Evolutionary conservation across 2,888 invertebrate species (phyloP).

Genomic region (Neoscelio sp.): DNA sequence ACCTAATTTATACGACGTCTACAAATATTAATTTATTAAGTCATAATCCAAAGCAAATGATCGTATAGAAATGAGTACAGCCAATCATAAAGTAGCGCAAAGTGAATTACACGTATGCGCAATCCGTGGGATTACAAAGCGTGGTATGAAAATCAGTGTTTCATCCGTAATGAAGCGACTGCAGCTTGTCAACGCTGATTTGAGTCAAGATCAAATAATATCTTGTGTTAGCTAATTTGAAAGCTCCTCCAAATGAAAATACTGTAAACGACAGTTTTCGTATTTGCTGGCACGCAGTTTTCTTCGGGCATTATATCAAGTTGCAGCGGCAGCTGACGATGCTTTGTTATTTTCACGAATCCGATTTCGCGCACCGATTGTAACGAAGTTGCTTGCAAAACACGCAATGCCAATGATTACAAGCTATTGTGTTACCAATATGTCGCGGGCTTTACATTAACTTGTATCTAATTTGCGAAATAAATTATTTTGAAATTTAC

Average conservation of each 20-base stretch:
- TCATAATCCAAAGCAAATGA: no score
- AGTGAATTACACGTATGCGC: no score
- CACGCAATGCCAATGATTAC: conserved; percentile 34
- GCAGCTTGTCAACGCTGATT: conserved; percentile 12
- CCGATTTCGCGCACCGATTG: not conserved
- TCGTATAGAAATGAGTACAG: no score
- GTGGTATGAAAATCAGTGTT: no score
- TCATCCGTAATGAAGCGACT: no score
- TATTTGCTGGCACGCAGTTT: conserved; percentile 12
- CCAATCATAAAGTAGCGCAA: no score
- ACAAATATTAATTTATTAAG: no score
- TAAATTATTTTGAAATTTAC: conserved; percentile 30
- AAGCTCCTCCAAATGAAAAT: conserved; percentile 39
- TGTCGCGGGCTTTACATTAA: conserved; percentile 22
- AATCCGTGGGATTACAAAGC: no score
- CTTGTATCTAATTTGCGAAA: conserved; percentile 48
- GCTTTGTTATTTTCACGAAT: conserved; percentile 50
- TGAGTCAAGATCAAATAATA: conserved; percentile 28
- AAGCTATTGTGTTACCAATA: conserved; percentile 22
- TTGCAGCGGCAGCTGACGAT: conserved; percentile 36
- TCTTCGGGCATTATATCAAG: conserved; percentile 36
- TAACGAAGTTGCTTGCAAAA: conserved; percentile 37
- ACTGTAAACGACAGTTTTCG: conserved; percentile 36
- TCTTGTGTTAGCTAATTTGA: conserved; percentile 35
- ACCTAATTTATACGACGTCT: no score